phyloP scores from a whole-genome alignment of 2,797 vertebrate species.

The Acipenser oxyrinchus region DNA sequence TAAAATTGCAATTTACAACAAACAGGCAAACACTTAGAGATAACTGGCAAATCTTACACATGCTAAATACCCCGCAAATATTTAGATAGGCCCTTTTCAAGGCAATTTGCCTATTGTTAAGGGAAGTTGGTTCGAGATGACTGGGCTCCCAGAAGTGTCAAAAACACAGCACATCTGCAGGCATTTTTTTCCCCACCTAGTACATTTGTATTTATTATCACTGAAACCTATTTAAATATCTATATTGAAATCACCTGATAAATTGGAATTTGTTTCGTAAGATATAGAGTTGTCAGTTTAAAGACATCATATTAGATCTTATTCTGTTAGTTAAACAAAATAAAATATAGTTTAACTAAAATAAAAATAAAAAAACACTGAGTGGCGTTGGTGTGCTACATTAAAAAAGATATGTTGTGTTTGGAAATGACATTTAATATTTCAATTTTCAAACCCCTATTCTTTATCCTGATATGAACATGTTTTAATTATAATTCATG shows the following conservation, averaged over 20 bases:
- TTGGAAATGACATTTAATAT: conserved; percentile 1
- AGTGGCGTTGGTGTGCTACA: too few relatives aligned
- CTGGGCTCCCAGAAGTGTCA: conserved; percentile 45
- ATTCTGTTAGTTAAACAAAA: too few relatives aligned
- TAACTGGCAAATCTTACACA: conserved; percentile 59
- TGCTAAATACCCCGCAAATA: conserved; percentile 70
- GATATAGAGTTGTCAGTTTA: too few relatives aligned
- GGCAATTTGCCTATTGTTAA: conserved; percentile 67
- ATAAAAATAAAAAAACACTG: too few relatives aligned
- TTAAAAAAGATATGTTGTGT: background rate
- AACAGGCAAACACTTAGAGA: conserved; percentile 62
- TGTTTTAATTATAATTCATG: conserved; percentile 11
- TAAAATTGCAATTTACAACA: conserved; percentile 79
- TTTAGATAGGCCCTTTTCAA: conserved; percentile 65
- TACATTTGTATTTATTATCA: conserved; percentile 24
- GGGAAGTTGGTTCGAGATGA: conserved; percentile 59
- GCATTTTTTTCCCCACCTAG: conserved; percentile 8
- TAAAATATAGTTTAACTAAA: too few relatives aligned
- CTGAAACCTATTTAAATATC: conserved; percentile 18
- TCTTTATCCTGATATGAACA: conserved; percentile 4
- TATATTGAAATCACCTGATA: background rate
- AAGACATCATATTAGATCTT: too few relatives aligned
- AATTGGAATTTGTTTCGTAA: too few relatives aligned
- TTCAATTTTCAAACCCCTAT: conserved; percentile 1
- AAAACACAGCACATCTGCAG: conserved; percentile 18